A percentile compares a stretch with the other conserved stretches of the same genome.
Conservation (phyloP, 2,113 vertebrate genomes). For the Rhinopithecus roxellana region DNA sequence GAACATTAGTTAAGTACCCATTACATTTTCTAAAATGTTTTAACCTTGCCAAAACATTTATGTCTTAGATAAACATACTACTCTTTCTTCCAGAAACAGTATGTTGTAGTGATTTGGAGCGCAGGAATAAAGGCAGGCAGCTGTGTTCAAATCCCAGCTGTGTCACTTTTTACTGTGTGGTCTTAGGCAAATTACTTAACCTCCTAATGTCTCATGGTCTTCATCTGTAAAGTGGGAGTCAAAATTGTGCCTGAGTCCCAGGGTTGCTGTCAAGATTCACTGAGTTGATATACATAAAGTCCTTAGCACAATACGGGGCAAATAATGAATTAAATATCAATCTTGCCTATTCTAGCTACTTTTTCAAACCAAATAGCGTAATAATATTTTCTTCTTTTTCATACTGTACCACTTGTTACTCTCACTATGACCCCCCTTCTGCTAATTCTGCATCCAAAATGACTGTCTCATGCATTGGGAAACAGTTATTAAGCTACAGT, state of each 20-base stretch:
- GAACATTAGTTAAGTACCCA: not conserved
- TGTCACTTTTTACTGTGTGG: accelerated
- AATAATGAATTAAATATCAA: not conserved
- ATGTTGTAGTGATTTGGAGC: too few species aligned
- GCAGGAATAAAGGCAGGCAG: accelerated
- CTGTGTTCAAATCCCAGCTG: not conserved
- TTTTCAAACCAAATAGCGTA: not conserved
- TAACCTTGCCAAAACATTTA: not conserved
- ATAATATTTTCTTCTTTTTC: not conserved
- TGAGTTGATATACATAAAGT: not conserved
- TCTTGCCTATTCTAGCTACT: not conserved
- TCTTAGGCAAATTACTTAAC: not conserved
- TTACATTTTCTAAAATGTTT: not conserved
- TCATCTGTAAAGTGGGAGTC: not conserved
- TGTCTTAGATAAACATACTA: not conserved
- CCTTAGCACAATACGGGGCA: not conserved
- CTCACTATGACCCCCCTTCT: not conserved
- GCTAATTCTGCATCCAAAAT: not conserved
- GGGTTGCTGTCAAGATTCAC: not conserved
- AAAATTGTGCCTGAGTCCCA: not conserved
- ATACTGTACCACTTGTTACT: accelerated
- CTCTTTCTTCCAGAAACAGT: not conserved
- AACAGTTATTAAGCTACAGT: not conserved
- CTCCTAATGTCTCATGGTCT: not conserved
- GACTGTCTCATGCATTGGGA: not conserved